These are phyloP conservation scores for Thermophis baileyi DNA, from an alignment of 2,113 vertebrate species.

Conservation along the genomic window DNA sequence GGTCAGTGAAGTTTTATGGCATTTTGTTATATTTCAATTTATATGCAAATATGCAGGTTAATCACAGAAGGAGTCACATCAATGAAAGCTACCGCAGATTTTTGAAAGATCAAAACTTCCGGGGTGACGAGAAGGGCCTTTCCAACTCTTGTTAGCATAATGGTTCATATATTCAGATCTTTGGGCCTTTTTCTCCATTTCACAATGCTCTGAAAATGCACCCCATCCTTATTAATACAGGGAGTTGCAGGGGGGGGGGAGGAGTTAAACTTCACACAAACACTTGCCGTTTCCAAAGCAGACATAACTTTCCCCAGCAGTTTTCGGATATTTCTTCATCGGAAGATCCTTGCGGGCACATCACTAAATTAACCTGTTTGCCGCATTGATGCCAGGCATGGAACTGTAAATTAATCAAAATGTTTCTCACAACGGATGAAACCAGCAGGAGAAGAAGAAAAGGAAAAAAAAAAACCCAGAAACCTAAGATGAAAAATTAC, in stretches of 20 bases:
- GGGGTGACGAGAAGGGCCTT: neutral
- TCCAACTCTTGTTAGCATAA: neutral
- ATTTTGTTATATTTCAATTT: neutral
- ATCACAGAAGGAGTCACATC: neutral
- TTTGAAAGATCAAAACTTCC: neutral
- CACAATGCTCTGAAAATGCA: neutral
- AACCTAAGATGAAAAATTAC: neutral
- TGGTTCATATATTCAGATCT: neutral
- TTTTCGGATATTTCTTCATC: neutral
- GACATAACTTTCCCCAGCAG: neutral
- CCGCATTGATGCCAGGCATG: neutral
- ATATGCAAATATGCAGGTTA: neutral
- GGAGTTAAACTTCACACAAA: neutral
- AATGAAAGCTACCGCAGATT: neutral
- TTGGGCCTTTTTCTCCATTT: neutral
- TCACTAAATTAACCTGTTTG: neutral
- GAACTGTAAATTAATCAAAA: neutral
- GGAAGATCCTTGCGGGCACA: neutral
- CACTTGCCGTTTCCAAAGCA: neutral
- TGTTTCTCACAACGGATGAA: neutral
- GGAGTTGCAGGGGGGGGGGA: neutral
- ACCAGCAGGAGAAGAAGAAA: neutral
- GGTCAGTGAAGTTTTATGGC: neutral
- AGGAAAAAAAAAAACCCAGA: neutral
- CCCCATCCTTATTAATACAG: neutral